Evolutionary conservation across 30 jellyfish, hydroid and myxozoan species (phyloP).

Genomic region (Chrysaora quinquecirrha): DNA sequence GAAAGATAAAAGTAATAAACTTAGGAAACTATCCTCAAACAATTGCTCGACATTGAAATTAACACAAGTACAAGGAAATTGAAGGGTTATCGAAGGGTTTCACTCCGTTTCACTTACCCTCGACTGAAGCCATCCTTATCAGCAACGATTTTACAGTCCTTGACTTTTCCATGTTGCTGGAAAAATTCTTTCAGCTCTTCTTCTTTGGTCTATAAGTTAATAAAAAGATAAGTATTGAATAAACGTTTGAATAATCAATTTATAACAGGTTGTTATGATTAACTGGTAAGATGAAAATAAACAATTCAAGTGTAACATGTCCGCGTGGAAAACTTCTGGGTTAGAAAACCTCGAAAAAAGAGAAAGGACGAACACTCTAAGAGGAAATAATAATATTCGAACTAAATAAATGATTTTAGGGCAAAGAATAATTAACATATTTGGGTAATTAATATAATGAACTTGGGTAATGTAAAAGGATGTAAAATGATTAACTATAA

Average conservation of each 20-base stretch:
- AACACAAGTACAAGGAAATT: neutral
- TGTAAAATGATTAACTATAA: no score
- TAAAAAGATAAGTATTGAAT: neutral
- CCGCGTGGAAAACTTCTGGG: neutral
- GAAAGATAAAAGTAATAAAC: neutral
- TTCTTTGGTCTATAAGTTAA: slow-evolving; percentile 83
- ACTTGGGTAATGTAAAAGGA: no score
- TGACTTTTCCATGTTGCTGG: slow-evolving; percentile 89
- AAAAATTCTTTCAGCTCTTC: slow-evolving; percentile 88
- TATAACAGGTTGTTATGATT: neutral
- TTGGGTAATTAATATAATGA: no score
- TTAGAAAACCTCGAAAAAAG: neutral
- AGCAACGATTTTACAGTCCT: slow-evolving; percentile 93
- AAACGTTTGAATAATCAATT: no score
- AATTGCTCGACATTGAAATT: neutral
- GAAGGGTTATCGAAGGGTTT: no score
- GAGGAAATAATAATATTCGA: no score
- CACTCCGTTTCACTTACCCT: slow-evolving; percentile 83
- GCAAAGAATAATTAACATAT: no score
- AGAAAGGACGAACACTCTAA: neutral
- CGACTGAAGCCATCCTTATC: slow-evolving; percentile 98
- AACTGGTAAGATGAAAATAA: neutral
- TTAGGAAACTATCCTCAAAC: neutral
- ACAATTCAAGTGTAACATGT: neutral
- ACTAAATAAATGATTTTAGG: no score